A percentile compares a stretch with the other conserved stretches of the same genome.
Conservation (phyloP, 2,797 vertebrate genomes). For the Mallotus villosus region DNA sequence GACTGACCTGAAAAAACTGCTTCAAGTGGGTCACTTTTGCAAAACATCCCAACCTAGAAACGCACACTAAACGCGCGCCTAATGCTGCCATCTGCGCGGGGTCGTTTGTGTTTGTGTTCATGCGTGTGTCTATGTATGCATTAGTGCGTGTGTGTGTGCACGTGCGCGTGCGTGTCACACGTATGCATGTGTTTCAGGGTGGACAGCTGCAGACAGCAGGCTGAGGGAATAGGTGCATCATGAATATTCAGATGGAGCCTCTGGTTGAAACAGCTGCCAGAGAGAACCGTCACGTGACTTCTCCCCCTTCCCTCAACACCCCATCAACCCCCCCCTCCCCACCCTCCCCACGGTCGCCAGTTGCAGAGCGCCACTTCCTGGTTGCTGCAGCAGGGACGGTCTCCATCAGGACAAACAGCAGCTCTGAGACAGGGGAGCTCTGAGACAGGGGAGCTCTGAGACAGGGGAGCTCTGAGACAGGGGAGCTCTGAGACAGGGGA, state of each 20-base stretch:
- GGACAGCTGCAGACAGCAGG: slow-evolving; percentile 86
- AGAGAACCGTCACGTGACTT: slow-evolving; percentile 82
- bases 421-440: slow-evolving; percentile 37
- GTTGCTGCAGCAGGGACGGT: slow-evolving; percentile 74
- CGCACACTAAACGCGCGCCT: background rate
- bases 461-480: slow-evolving; percentile 71
- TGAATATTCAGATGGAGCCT: slow-evolving; percentile 93
- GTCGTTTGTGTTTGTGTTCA: slow-evolving; percentile 3
- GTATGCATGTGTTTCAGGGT: slow-evolving; percentile 49
- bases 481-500: slow-evolving; percentile 74
- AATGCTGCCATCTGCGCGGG: background rate
- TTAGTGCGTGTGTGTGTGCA: slow-evolving; percentile 26
- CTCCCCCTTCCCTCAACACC: slow-evolving; percentile 19
- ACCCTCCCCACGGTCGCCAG: slow-evolving; percentile 65
- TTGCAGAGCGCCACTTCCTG: slow-evolving; percentile 83
- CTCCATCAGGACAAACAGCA: slow-evolving; percentile 75
- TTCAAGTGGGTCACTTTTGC: slow-evolving; percentile 60
- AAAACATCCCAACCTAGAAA: background rate
- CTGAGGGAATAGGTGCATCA: slow-evolving; percentile 87
- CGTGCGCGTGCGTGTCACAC: slow-evolving; percentile 34
- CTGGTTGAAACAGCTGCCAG: slow-evolving; percentile 91
- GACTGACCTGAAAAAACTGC: slow-evolving; percentile 25
- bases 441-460: slow-evolving; percentile 69
- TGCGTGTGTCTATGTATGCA: slow-evolving; percentile 20
- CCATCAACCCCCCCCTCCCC: slow-evolving; percentile 55